phyloP scores from a whole-genome alignment of 2,797 vertebrate genomes.

The Ctenosaura bakeri region DNA sequence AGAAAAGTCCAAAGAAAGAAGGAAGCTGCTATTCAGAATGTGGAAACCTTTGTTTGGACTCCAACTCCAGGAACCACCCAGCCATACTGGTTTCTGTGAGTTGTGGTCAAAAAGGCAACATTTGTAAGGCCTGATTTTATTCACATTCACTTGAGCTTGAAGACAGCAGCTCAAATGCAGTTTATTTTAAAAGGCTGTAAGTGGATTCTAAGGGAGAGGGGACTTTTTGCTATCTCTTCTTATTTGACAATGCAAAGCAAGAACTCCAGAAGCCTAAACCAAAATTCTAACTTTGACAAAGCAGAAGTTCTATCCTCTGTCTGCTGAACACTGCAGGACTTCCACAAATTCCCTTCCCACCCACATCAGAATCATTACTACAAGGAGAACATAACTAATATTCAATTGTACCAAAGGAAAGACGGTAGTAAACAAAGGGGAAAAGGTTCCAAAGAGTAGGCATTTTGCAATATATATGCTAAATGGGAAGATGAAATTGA shows the following conservation, averaged over 20 bases:
- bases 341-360: too few relatives aligned
- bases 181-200: not conserved
- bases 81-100: too few relatives aligned
- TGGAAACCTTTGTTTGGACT: not conserved
- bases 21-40: not conserved
- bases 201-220: not conserved
- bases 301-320: not conserved
- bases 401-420: conserved; percentile 37
- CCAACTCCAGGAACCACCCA: not conserved
- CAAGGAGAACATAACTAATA: conserved; percentile 23
- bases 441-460: conserved; percentile 23
- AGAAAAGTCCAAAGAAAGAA: not conserved
- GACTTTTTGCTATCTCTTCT: not conserved
- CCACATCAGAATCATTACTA: conserved; percentile 3
- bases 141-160: not conserved
- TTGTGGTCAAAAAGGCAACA: not conserved
- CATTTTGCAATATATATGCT: conserved; percentile 46
- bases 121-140: not conserved
- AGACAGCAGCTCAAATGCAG: not conserved
- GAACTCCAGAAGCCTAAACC: not conserved
- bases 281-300: not conserved
- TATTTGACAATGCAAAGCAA: not conserved
- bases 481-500: conserved; percentile 42
- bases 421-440: conserved; percentile 33
- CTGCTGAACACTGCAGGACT: not conserved